A percentile compares a stretch with the other conserved stretches of the same genome.
phyloP scores from a whole-genome alignment of 2,888 invertebrate genomes.

The Aplocera efformata region DNA sequence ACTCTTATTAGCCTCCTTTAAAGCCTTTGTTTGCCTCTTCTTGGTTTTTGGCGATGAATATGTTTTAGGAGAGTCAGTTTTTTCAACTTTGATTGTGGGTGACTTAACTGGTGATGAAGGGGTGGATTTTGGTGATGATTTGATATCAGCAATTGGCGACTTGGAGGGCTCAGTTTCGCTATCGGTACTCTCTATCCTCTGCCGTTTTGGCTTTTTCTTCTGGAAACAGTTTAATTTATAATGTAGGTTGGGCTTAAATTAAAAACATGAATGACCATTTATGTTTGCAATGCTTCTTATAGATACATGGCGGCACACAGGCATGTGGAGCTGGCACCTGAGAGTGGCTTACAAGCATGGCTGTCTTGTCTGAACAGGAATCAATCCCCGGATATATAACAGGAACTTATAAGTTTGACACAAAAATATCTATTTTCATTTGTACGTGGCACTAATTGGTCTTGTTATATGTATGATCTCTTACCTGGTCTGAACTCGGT shows the following conservation, averaged over 20 bases:
- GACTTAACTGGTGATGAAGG: conserved; percentile 17
- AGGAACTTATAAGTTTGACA: no score
- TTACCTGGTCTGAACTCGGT: conserved; percentile 37
- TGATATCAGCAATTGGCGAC: background rate
- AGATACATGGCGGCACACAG: no score
- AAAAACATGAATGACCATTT: no score
- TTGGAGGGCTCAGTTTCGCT: conserved; percentile 48
- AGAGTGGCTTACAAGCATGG: no score
- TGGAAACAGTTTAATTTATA: conserved; percentile 17
- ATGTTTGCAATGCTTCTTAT: no score
- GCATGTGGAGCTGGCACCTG: no score
- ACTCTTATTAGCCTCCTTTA: conserved; percentile 13
- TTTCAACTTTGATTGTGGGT: conserved; percentile 41
- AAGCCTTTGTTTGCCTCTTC: conserved; percentile 25
- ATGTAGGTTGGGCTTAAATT: no score
- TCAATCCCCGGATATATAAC: no score
- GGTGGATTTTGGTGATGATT: conserved; percentile 7
- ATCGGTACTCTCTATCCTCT: conserved; percentile 61
- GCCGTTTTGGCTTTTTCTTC: conserved; percentile 62
- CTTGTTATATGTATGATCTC: no score
- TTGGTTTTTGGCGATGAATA: conserved; percentile 55
- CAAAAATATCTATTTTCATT: no score
- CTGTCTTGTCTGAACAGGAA: no score
- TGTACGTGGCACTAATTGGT: no score
- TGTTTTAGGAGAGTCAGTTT: conserved; percentile 43